A percentile compares a stretch with the other conserved stretches of the same genome.
Evolutionary conservation across 64 coral and sea anemone genomes (phyloP).

Genomic region (Montipora foliosa): DNA sequence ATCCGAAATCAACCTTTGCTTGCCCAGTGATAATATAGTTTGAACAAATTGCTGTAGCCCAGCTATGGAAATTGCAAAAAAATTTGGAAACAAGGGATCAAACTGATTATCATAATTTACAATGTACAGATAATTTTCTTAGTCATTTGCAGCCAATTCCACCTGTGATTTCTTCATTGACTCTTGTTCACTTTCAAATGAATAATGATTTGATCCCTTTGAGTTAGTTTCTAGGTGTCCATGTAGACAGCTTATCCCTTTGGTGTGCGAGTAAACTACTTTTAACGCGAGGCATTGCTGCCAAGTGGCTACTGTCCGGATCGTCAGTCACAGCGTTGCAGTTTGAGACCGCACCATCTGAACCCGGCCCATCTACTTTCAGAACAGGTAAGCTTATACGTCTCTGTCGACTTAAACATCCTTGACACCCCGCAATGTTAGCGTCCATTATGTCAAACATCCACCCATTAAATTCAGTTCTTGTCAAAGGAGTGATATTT

Average conservation of each 20-base stretch:
- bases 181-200: not conserved
- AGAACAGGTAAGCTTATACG: conserved; percentile 18
- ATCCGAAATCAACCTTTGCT: too few species aligned
- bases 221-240: not conserved
- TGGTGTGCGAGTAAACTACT: not conserved
- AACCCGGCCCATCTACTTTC: not conserved
- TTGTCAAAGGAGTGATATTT: not conserved
- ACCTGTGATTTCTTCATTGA: not conserved
- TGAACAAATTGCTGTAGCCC: too few species aligned
- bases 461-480: conserved; percentile 29
- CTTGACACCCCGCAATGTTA: not conserved
- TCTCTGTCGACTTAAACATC: not conserved
- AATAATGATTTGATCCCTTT: not conserved
- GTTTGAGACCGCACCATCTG: not conserved
- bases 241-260: not conserved
- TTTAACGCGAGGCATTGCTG: not conserved
- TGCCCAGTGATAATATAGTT: too few species aligned
- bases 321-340: not conserved
- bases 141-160: not conserved
- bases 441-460: not conserved
- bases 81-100: too few species aligned
- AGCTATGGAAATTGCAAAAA: too few species aligned
- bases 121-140: too few species aligned
- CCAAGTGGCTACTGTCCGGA: not conserved
- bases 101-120: too few species aligned